Conservation (phyloP, 2,888 invertebrate genomes). For the Acronicta alni region DNA sequence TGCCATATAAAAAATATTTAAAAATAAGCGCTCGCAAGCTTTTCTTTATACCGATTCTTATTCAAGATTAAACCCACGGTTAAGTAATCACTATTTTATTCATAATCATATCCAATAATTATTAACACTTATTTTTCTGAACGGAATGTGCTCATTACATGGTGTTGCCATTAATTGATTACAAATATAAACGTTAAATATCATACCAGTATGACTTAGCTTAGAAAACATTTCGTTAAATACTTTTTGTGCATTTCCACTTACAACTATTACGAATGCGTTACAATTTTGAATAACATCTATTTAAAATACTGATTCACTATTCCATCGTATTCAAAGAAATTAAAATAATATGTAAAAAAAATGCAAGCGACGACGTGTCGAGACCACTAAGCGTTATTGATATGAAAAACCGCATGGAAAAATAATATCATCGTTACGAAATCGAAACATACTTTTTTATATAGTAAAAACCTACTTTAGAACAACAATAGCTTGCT, state of each 20-base stretch:
- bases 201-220: constrained; percentile 74
- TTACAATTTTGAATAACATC: constrained; percentile 70
- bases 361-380: constrained; percentile 69
- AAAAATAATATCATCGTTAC: constrained; percentile 63
- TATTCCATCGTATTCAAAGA: constrained; percentile 56
- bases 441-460: constrained; percentile 54
- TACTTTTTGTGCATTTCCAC: constrained; percentile 83
- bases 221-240: constrained; percentile 75
- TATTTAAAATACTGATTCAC: constrained; percentile 76
- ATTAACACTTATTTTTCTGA: constrained; percentile 77
- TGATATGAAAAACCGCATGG: constrained; percentile 77
- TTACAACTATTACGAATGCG: constrained; percentile 74
- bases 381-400: constrained; percentile 73
- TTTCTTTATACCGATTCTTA: constrained; percentile 60
- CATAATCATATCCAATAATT: constrained; percentile 65
- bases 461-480: constrained; percentile 66
- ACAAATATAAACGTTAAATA: constrained; percentile 72
- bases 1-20: constrained; percentile 42
- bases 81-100: constrained; percentile 68
- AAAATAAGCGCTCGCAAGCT: constrained; percentile 56
- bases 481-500: constrained; percentile 74
- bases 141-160: constrained; percentile 86
- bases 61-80: constrained; percentile 57
- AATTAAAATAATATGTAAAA: constrained; percentile 42
- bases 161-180: constrained; percentile 75